A percentile compares a stretch with the other conserved stretches of the same genome.
Conservation (phyloP, 2,797 vertebrate genomes). For the Zenarchopterus dispar region DNA sequence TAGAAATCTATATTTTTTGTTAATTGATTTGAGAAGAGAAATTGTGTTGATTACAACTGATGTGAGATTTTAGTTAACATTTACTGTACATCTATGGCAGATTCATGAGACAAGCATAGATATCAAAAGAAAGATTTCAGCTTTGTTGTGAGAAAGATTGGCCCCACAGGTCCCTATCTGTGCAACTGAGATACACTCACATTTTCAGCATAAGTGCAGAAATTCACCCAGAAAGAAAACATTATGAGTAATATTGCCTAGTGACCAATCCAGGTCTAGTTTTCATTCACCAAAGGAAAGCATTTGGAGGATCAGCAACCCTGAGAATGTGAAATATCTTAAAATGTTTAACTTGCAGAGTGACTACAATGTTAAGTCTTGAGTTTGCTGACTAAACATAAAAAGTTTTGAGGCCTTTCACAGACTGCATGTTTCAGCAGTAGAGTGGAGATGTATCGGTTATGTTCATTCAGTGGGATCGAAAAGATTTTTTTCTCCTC, state of each 20-base stretch:
- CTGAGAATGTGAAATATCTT: slow-evolving; percentile 1
- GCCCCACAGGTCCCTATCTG: too few relatives aligned
- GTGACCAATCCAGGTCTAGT: slow-evolving; percentile 14
- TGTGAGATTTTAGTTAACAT: too few relatives aligned
- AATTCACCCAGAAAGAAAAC: slow-evolving; percentile 13
- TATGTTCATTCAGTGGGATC: slow-evolving; percentile 58
- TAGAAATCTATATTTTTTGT: too few relatives aligned
- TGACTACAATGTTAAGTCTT: slow-evolving; percentile 26
- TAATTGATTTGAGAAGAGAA: too few relatives aligned
- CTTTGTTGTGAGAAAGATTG: too few relatives aligned
- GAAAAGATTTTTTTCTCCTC: slow-evolving; percentile 42
- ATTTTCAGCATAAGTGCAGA: not conserved
- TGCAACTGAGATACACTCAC: too few relatives aligned
- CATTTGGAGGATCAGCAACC: not conserved
- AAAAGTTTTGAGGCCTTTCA: slow-evolving; percentile 29
- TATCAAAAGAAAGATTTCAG: too few relatives aligned
- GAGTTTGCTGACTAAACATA: slow-evolving; percentile 28
- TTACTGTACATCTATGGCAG: too few relatives aligned
- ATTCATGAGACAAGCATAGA: too few relatives aligned
- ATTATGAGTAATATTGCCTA: too few relatives aligned
- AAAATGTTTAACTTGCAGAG: slow-evolving; percentile 1
- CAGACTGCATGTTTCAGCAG: slow-evolving; percentile 44
- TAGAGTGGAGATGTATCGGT: slow-evolving; percentile 50
- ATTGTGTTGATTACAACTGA: too few relatives aligned
- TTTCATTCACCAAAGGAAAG: slow-evolving; percentile 21